Evolutionary conservation across 2,113 vertebrate genomes (phyloP), one percentile per base, ranked within the genome.

Genomic region (Tichodroma muraria): DNA sequence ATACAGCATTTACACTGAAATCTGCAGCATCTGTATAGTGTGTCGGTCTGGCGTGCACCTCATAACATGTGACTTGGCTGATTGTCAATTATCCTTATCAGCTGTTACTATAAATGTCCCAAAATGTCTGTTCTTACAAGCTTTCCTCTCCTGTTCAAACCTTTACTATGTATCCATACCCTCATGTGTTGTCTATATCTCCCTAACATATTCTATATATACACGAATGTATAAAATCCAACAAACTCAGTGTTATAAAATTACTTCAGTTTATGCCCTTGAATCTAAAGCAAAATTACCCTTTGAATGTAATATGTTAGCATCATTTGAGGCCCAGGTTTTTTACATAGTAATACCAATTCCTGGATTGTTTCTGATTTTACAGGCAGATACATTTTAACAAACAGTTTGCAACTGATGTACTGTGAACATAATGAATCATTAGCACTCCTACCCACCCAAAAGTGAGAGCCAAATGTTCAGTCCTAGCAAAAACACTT

Each of bases 161-260:
- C 6, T 16, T 8, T 89, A 2, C 16, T 72, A 4, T 8, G 11
- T 11, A 28, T 40, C 31, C 21, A 10, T 33, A 17, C 14, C 6
- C 40, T 56, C 68, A 12, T 38, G 6, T 1, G 0, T 30, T 31
- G 4, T 28, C 6, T 22, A 9, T 19, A 40, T 4, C 3, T 5
- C 5, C 6, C 5, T 2, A 13, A 35, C 2, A 8, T 42, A 33
- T 15, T 61, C 22, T 53, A 6, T 7, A 42, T 2, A 9, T 54
- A 44, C 0, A 0, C 15, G 20, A 10, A 47, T 5, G 3, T 27
- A 45, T 10, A 91, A 79, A 85, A 57, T 33, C 3, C 20, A 66
- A 35, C 30, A 68, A 63, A 65, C 0, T 15, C 9, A 66, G 17
- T 64, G 52, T 57, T 70, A 53, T 5, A 28, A 37, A 76, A 52